Evolutionary conservation across 2,888 invertebrate species (phyloP).

Genomic region (Drosophila nr. fundita): DNA sequence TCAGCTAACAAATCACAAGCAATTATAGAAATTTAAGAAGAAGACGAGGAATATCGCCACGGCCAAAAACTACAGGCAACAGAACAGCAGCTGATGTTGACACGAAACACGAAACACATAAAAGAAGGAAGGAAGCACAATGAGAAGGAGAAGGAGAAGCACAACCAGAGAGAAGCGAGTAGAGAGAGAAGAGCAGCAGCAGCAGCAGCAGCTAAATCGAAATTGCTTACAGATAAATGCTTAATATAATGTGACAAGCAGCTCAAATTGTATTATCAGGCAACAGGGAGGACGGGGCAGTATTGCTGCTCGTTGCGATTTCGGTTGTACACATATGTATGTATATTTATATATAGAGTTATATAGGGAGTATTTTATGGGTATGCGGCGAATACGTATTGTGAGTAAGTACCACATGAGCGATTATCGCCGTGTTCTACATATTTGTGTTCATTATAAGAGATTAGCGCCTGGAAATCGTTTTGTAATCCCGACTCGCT

Average conservation of each 20-base stretch:
- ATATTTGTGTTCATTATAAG: slow-evolving; percentile 78
- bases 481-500: slow-evolving; percentile 71
- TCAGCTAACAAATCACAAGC: slow-evolving; percentile 79
- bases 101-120: slow-evolving; percentile 62
- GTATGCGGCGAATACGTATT: slow-evolving; percentile 8
- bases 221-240: slow-evolving; percentile 73
- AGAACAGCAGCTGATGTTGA: slow-evolving; percentile 74
- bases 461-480: slow-evolving; percentile 75
- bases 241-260: slow-evolving; percentile 72
- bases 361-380: slow-evolving; percentile 41
- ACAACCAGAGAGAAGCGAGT: background rate
- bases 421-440: slow-evolving; percentile 78
- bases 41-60: slow-evolving; percentile 47
- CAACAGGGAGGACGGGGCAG: background rate
- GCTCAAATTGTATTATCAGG: slow-evolving; percentile 47
- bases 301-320: background rate
- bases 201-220: slow-evolving; percentile 63
- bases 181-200: background rate
- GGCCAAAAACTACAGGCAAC: slow-evolving; percentile 29
- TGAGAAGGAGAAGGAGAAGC: background rate
- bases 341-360: background rate
- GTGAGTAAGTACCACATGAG: slow-evolving; percentile 54
- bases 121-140: slow-evolving; percentile 8
- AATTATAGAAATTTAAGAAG: slow-evolving; percentile 81
- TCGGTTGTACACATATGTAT: background rate